A percentile compares a stretch with the other conserved stretches of the same genome.
These are phyloP conservation scores for Romanogobio albipinnatus DNA, from an alignment of 2,113 vertebrate species.

Conservation along the genomic window DNA sequence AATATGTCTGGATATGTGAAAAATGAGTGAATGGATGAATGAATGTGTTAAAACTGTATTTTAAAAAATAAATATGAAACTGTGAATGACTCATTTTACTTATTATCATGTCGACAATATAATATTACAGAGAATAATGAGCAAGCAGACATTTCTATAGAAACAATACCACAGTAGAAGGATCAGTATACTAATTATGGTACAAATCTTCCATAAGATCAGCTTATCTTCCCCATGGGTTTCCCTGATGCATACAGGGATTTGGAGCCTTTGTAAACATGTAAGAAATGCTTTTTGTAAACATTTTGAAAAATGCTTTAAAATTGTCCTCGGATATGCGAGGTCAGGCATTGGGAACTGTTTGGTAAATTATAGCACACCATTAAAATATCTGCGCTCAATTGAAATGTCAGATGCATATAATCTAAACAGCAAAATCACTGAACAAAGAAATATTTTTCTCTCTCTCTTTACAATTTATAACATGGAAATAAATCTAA, in stretches of 20 bases:
- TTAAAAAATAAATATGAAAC: slow-evolving; percentile 15
- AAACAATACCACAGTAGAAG: not conserved
- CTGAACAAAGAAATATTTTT: too few relatives aligned
- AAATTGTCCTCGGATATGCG: not conserved
- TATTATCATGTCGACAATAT: not conserved
- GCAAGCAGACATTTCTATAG: not conserved
- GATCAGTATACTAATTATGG: not conserved
- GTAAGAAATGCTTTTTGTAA: not conserved
- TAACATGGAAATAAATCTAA: not conserved
- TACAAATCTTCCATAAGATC: not conserved
- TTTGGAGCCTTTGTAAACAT: not conserved
- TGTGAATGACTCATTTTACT: not conserved
- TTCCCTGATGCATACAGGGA: not conserved
- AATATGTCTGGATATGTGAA: not conserved
- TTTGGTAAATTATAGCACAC: not conserved
- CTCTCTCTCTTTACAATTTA: not conserved
- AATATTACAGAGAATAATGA: not conserved
- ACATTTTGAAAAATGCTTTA: not conserved
- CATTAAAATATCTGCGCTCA: not conserved
- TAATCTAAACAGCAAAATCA: too few relatives aligned
- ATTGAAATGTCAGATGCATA: too few relatives aligned
- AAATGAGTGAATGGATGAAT: not conserved
- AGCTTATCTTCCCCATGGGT: not conserved
- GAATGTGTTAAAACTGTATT: slow-evolving; percentile 8
- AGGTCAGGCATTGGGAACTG: not conserved